These are phyloP conservation scores for Drosophila carrolli DNA, from an alignment of 1,140 invertebrate genomes.

Conservation along the genomic window DNA sequence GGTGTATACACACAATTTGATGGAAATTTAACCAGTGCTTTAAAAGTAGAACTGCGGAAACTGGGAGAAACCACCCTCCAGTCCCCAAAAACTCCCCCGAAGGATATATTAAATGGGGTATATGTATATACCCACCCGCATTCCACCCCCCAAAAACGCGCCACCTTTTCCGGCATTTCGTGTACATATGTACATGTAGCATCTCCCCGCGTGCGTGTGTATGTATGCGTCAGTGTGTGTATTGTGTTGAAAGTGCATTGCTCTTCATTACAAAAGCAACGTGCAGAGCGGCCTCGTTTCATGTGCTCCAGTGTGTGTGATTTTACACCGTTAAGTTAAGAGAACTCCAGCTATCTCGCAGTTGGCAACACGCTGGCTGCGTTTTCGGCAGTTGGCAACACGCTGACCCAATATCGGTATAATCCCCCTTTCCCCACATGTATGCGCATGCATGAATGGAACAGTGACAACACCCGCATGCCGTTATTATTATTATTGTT, in stretches of 20 bases:
- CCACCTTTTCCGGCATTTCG: slow-evolving; percentile 71
- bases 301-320: slow-evolving; percentile 31
- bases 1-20: slow-evolving; percentile 64
- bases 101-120: slow-evolving; percentile 46
- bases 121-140: slow-evolving; percentile 32
- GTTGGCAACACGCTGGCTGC: slow-evolving; percentile 69
- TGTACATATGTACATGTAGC: slow-evolving; percentile 26
- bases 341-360: slow-evolving; percentile 38
- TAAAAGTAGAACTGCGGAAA: slow-evolving; percentile 58
- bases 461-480: slow-evolving; percentile 50
- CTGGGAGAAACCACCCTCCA: slow-evolving; percentile 62
- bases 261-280: slow-evolving; percentile 68
- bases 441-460: slow-evolving; percentile 58
- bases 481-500: slow-evolving; percentile 45
- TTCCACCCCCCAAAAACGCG: slow-evolving; percentile 66
- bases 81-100: slow-evolving; percentile 34
- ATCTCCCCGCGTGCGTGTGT: slow-evolving; percentile 47
- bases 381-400: slow-evolving; percentile 64
- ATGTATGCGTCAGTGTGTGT: slow-evolving; percentile 27
- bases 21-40: slow-evolving; percentile 65
- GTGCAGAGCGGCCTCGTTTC: slow-evolving; percentile 69
- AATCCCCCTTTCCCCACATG: slow-evolving; percentile 18
- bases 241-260: slow-evolving; percentile 67
- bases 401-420: slow-evolving; percentile 78
- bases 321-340: slow-evolving; percentile 65